Percentiles rank a stretch among this genome's conserved stretches.
phyloP scores from a whole-genome alignment of 2,797 vertebrate species.

The Sciaenops ocellatus region DNA sequence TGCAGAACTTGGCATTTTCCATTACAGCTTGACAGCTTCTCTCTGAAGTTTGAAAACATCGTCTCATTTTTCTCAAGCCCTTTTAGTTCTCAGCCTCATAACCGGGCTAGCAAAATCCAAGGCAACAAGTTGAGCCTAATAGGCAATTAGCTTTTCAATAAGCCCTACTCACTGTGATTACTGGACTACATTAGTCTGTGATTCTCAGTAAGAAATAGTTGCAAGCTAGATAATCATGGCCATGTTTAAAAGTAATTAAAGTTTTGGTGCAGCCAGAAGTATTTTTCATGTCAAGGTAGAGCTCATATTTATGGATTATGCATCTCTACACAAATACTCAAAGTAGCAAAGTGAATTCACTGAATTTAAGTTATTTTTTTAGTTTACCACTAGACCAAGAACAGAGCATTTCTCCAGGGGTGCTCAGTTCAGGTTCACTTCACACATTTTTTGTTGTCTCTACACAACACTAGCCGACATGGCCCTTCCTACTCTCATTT shows the following conservation, averaged over 20 bases:
- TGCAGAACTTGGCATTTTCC: slow-evolving; percentile 74
- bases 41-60: slow-evolving; percentile 77
- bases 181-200: slow-evolving; percentile 45
- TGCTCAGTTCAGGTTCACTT: slow-evolving; percentile 66
- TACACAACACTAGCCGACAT: slow-evolving; percentile 65
- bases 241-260: slow-evolving; percentile 54
- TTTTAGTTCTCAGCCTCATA: slow-evolving; percentile 57
- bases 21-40: slow-evolving; percentile 76
- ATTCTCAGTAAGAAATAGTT: slow-evolving; percentile 55
- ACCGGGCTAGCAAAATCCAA: slow-evolving; percentile 50
- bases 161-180: slow-evolving; percentile 58
- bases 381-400: slow-evolving; percentile 33
- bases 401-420: slow-evolving; percentile 48
- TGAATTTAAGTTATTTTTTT: slow-evolving; percentile 1
- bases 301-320: slow-evolving; percentile 12
- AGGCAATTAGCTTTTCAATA: slow-evolving; percentile 75
- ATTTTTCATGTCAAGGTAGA: slow-evolving; percentile 43
- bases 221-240: slow-evolving; percentile 45
- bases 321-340: slow-evolving; percentile 15
- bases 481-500: slow-evolving; percentile 69
- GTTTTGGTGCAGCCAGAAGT: slow-evolving; percentile 37
- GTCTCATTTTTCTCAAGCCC: slow-evolving; percentile 61
- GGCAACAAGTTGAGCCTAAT: slow-evolving; percentile 70
- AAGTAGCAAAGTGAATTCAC: slow-evolving; percentile 16
- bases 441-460: slow-evolving; percentile 59